phyloP scores from a whole-genome alignment of 2,797 vertebrate species.

The Spheniscus humboldti region DNA sequence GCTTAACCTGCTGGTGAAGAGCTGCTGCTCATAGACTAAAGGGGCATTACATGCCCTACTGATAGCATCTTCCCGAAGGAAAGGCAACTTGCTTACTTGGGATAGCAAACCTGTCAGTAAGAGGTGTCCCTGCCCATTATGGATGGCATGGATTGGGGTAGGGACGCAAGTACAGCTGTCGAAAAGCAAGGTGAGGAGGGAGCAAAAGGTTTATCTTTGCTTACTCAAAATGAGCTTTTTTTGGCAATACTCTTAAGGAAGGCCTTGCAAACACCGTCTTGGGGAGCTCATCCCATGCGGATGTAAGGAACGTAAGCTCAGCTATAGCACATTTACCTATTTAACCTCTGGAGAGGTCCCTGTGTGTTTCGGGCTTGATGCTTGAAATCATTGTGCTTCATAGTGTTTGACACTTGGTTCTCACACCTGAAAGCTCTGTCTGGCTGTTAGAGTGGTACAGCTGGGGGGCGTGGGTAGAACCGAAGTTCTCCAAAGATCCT shows the following conservation, averaged over 20 bases:
- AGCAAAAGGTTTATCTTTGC: neutral
- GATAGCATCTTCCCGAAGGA: neutral
- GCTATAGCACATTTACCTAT: accelerated
- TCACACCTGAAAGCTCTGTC: neutral
- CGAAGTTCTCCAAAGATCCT: neutral
- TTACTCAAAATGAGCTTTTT: neutral
- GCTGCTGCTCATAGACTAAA: accelerated
- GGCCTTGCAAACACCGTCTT: neutral
- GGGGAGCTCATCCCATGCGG: too few relatives aligned
- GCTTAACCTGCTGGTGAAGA: neutral
- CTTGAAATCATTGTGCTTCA: accelerated
- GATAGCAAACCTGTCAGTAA: too few relatives aligned
- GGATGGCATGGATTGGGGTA: accelerated
- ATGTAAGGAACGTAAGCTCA: neutral
- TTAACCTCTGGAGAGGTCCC: neutral
- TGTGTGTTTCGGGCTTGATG: neutral
- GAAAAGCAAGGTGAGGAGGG: neutral
- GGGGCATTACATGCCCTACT: too few relatives aligned
- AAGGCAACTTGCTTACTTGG: too few relatives aligned
- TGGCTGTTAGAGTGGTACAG: too few relatives aligned
- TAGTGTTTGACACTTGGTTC: neutral
- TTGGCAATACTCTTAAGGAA: neutral
- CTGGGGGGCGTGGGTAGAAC: too few relatives aligned
- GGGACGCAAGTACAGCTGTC: accelerated
- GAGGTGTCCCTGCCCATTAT: accelerated